phyloP scores from a whole-genome alignment of 2,888 invertebrate genomes.

The Machimus rusticus region DNA sequence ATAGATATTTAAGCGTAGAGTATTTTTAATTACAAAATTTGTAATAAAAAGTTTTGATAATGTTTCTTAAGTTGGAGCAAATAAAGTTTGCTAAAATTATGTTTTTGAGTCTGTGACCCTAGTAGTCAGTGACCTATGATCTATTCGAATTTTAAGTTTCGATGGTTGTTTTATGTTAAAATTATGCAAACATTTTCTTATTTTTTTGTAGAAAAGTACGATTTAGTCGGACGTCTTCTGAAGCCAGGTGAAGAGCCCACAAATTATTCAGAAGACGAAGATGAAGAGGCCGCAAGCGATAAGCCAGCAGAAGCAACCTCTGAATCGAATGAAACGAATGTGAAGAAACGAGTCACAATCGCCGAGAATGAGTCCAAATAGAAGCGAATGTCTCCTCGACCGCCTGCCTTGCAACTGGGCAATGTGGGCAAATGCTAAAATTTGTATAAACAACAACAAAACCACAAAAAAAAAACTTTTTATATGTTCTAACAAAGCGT shows the following conservation, averaged over 20 bases:
- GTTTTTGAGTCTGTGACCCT: neutral
- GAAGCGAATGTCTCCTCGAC: neutral
- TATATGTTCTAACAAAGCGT: slow-evolving; percentile 13
- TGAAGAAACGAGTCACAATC: slow-evolving; percentile 13
- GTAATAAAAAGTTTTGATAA: neutral
- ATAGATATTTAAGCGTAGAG: too few relatives aligned
- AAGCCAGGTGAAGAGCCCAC: slow-evolving; percentile 90
- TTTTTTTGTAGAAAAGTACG: slow-evolving; percentile 82
- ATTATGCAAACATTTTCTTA: neutral
- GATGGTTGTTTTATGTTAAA: neutral
- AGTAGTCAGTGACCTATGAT: neutral
- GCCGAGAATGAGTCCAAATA: neutral
- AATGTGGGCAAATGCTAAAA: neutral
- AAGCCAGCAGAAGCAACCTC: slow-evolving; percentile 44
- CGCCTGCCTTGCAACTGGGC: neutral
- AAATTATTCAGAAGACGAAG: slow-evolving; percentile 92
- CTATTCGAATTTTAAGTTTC: neutral
- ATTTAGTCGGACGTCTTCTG: slow-evolving; percentile 86
- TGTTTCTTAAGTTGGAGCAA: neutral
- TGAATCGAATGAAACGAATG: neutral
- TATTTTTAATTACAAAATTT: too few relatives aligned
- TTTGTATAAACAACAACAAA: neutral
- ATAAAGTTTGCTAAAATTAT: neutral
- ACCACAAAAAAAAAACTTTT: neutral
- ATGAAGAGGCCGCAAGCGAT: slow-evolving; percentile 62